A percentile compares a stretch with the other conserved stretches of the same genome.
These are phyloP conservation scores for Acleris cristana DNA, from an alignment of 2,888 invertebrate species.

Conservation along the genomic window DNA sequence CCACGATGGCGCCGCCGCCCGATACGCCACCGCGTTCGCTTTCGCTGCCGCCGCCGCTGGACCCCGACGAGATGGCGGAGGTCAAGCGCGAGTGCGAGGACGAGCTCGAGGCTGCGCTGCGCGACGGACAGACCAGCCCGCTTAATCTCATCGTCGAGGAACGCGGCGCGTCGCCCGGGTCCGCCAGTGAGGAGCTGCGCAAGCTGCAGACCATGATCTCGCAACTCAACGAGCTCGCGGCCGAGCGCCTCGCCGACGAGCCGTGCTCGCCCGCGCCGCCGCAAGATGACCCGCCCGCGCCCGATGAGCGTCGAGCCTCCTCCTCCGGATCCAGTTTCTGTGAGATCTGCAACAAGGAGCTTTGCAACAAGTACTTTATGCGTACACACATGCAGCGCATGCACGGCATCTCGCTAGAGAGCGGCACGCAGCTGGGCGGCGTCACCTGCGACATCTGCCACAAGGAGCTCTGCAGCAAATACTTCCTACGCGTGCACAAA, in stretches of 20 bases:
- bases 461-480: constrained; percentile 98
- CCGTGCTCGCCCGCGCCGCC: constrained; percentile 60
- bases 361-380: constrained; percentile 99
- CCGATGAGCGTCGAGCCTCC: constrained; percentile 81
- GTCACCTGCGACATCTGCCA: constrained; percentile 99
- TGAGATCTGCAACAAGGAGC: constrained; percentile 98
- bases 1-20: constrained; percentile 90
- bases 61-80: constrained; percentile 66
- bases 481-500: constrained; percentile 98
- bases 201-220: constrained; percentile 96
- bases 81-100: constrained; percentile 83
- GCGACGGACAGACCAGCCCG: constrained; percentile 88
- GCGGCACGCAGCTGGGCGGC: constrained; percentile 95
- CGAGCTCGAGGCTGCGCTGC: constrained; percentile 71
- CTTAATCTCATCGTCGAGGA: constrained; percentile 90
- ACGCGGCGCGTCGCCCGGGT: constrained; percentile 83
- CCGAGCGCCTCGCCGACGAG: constrained; percentile 74
- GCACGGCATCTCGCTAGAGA: constrained; percentile 97
- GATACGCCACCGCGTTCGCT: constrained; percentile 82
- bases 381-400: constrained; percentile 99
- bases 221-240: constrained; percentile 92
- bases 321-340: constrained; percentile 93
- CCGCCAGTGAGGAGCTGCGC: constrained; percentile 93
- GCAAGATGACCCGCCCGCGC: constrained; percentile 67
- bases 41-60: constrained; percentile 66